These are phyloP conservation scores for Drosophila neonasuta DNA, from an alignment of 2,888 invertebrate species.

Conservation along the genomic window DNA sequence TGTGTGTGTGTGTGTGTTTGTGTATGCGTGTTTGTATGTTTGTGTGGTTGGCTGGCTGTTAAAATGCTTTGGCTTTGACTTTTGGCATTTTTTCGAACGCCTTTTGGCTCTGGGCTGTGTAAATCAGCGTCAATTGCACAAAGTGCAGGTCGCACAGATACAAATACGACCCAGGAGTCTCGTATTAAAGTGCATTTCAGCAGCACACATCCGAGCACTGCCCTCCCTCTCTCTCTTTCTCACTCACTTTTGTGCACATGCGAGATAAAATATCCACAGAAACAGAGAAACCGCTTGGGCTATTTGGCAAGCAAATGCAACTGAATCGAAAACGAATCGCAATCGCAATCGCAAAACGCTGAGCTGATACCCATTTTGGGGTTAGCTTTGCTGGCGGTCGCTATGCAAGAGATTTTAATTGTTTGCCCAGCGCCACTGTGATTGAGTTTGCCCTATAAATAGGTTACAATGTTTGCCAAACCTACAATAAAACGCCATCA, in stretches of 20 bases:
- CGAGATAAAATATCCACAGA: slow-evolving; percentile 14
- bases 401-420: slow-evolving; percentile 38
- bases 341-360: slow-evolving; percentile 29
- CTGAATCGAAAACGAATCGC: slow-evolving; percentile 35
- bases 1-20: slow-evolving; percentile 2
- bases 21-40: slow-evolving; percentile 3
- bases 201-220: slow-evolving; percentile 1
- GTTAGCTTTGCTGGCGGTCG: not conserved
- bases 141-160: slow-evolving; percentile 47
- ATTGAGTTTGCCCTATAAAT: not conserved
- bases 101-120: slow-evolving; percentile 45
- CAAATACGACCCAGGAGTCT: slow-evolving; percentile 55
- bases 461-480: slow-evolving; percentile 5
- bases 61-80: slow-evolving; percentile 45
- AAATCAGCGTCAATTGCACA: slow-evolving; percentile 73
- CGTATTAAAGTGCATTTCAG: slow-evolving; percentile 50
- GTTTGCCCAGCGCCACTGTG: slow-evolving; percentile 28
- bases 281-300: slow-evolving; percentile 29
- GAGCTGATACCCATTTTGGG: slow-evolving; percentile 14
- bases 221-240: not conserved
- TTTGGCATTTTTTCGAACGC: slow-evolving; percentile 42
- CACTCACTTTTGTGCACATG: not conserved
- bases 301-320: slow-evolving; percentile 49
- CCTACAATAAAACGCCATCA: not conserved
- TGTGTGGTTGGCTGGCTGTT: slow-evolving; percentile 14